A percentile compares a stretch with the other conserved stretches of the same genome.
Conservation (phyloP, 2,888 invertebrate genomes). For the Polylopha cassiicola region DNA sequence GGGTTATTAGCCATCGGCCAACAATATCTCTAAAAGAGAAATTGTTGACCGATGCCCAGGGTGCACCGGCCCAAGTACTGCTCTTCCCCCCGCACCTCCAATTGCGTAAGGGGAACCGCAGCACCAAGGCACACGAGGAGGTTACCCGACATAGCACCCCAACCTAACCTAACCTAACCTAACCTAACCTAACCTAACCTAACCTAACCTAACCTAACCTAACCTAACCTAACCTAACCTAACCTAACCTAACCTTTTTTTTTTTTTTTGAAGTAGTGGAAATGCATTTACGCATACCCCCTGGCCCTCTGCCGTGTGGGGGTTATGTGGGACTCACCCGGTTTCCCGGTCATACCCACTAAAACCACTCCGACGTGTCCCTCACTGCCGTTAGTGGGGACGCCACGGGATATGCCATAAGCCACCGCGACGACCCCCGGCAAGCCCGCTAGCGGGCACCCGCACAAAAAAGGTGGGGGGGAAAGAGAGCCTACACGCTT, state of each 20-base stretch:
- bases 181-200: background rate
- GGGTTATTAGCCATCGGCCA: no score
- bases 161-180: background rate
- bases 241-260: background rate
- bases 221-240: background rate
- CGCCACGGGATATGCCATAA: no score
- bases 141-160: background rate
- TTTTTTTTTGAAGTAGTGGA: background rate
- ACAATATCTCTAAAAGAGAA: no score
- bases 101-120: background rate
- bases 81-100: background rate
- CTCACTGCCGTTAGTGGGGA: no score
- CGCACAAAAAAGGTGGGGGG: no score
- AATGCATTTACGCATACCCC: background rate
- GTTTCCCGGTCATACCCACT: no score
- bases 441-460: no score
- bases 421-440: no score
- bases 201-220: background rate
- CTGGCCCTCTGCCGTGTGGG: background rate
- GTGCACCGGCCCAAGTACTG: no score
- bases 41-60: no score
- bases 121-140: background rate
- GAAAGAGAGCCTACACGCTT: no score
- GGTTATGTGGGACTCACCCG: background rate
- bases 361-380: no score